These are phyloP conservation scores for Helogale parvula DNA, from an alignment of 2,113 vertebrate species.

Conservation along the genomic window DNA sequence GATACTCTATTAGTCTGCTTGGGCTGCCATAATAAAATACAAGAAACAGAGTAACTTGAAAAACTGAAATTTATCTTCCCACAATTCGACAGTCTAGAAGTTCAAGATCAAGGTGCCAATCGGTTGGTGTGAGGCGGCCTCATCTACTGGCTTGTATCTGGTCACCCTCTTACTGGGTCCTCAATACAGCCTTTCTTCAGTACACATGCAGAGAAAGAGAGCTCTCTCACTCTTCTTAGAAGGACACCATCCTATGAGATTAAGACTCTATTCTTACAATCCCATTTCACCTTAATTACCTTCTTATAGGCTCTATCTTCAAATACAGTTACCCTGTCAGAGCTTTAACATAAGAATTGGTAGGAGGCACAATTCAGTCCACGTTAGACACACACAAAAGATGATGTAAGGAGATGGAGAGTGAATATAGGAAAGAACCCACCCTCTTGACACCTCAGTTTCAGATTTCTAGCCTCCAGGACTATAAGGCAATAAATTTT, in stretches of 20 bases:
- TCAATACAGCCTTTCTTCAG: neutral
- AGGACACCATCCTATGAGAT: neutral
- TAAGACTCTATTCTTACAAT: neutral
- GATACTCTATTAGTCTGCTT: neutral
- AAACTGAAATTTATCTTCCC: neutral
- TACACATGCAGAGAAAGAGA: neutral
- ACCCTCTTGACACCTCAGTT: neutral
- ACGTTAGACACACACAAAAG: neutral
- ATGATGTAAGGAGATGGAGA: neutral
- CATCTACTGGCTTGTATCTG: neutral
- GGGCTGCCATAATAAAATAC: neutral
- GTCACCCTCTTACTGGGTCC: neutral
- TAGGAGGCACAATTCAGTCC: neutral
- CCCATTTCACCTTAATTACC: neutral
- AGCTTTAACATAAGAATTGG: neutral
- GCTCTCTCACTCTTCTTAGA: neutral
- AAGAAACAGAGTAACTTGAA: neutral
- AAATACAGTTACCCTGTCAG: neutral
- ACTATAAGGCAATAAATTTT: neutral
- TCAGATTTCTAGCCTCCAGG: neutral
- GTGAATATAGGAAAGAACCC: neutral
- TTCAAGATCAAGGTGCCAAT: neutral
- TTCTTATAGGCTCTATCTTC: neutral
- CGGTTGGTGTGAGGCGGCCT: neutral
- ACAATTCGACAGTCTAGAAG: neutral